Percentiles rank a stretch among this genome's conserved stretches.
Evolutionary conservation across 2,113 vertebrate species (phyloP).

Genomic region (Crotophaga sulcirostris): DNA sequence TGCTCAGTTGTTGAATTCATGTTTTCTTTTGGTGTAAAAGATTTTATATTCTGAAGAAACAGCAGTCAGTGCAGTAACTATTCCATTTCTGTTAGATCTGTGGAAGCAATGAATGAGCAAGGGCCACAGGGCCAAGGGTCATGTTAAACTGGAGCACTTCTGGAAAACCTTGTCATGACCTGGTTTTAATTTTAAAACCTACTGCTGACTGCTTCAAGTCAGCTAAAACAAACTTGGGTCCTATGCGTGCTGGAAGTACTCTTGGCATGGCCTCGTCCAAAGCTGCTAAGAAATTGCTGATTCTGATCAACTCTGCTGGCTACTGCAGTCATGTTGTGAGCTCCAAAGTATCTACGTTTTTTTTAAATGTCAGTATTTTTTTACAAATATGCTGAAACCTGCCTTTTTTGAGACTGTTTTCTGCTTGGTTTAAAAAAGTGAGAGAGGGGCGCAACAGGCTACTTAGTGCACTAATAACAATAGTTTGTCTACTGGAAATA

Average conservation of each 20-base stretch:
- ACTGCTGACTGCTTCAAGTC: background rate
- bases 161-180: slow-evolving; percentile 1
- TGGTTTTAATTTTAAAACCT: slow-evolving; percentile 19
- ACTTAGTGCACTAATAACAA: background rate
- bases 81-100: background rate
- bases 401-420: background rate
- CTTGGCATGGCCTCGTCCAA: background rate
- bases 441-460: background rate
- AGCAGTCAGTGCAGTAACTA: background rate
- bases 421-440: background rate
- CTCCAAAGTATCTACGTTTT: background rate
- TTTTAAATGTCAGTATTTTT: background rate
- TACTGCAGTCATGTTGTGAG: background rate
- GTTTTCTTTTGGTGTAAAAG: background rate
- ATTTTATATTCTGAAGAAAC: background rate
- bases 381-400: background rate
- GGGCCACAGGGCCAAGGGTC: background rate
- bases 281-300: background rate
- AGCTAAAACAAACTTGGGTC: background rate
- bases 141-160: slow-evolving; percentile 12
- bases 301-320: background rate
- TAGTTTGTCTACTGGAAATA: background rate
- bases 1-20: background rate
- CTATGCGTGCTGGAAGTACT: accelerated
- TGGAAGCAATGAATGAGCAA: slow-evolving; percentile 29